Conservation (phyloP, 2,797 vertebrate genomes). For the Tiaroga cobitis region DNA sequence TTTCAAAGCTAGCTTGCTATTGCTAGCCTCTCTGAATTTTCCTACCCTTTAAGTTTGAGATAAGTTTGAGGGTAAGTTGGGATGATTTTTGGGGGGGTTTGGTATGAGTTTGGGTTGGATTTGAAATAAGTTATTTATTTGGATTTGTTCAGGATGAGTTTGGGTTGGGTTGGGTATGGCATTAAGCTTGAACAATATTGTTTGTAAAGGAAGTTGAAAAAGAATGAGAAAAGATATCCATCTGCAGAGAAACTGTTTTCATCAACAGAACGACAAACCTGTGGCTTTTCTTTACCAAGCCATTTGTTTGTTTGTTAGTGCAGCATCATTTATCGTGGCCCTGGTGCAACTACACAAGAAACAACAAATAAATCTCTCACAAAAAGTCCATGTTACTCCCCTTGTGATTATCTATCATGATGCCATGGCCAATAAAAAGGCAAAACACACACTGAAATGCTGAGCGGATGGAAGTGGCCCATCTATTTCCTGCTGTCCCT, state of each 20-base stretch:
- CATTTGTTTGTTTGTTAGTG: conserved; percentile 41
- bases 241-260: background rate
- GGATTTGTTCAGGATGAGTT: background rate
- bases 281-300: conserved; percentile 19
- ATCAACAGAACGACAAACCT: conserved; percentile 17
- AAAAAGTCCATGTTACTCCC: conserved; percentile 42
- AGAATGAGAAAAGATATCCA: conserved; percentile 8
- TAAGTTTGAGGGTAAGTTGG: background rate
- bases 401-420: conserved; percentile 55
- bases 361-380: conserved; percentile 48
- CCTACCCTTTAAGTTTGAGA: too few species aligned
- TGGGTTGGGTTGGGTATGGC: background rate
- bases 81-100: background rate
- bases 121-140: background rate
- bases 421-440: conserved; percentile 49
- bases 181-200: background rate
- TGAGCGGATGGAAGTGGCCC: conserved; percentile 41
- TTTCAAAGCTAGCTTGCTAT: too few species aligned
- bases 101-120: background rate
- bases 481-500: conserved; percentile 52
- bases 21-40: too few species aligned
- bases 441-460: conserved; percentile 42
- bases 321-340: conserved; percentile 21
- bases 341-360: conserved; percentile 28
- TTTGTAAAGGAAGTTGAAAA: conserved; percentile 10